Evolutionary conservation across 2,113 vertebrate genomes (phyloP).

Genomic region (Eclectus roratus): DNA sequence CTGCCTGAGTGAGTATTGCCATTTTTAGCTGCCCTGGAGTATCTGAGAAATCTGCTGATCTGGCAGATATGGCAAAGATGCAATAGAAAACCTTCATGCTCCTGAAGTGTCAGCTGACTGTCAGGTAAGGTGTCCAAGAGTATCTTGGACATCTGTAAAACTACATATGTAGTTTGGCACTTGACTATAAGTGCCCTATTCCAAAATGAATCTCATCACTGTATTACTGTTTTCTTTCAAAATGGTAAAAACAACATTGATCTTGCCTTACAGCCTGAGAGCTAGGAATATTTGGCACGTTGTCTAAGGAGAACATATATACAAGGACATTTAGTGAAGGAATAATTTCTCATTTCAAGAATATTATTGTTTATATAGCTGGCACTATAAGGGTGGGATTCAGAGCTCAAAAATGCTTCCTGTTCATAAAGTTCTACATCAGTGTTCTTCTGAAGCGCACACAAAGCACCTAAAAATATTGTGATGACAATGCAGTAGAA

Average conservation of each 20-base stretch:
- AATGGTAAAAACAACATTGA: neutral
- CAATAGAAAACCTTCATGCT: neutral
- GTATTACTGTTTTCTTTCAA: neutral
- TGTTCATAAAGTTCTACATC: neutral
- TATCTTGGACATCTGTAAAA: neutral
- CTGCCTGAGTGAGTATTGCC: neutral
- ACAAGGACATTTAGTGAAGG: neutral
- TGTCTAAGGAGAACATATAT: neutral
- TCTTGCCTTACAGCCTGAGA: neutral
- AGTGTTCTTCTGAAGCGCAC: neutral
- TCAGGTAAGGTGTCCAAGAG: neutral
- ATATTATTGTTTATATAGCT: neutral
- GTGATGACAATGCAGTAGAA: neutral
- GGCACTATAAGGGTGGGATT: neutral
- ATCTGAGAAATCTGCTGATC: neutral
- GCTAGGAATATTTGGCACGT: neutral
- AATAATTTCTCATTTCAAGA: neutral
- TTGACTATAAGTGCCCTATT: neutral
- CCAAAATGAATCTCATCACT: neutral
- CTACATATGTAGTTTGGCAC: neutral
- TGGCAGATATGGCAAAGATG: neutral
- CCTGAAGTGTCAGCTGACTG: neutral
- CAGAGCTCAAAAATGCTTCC: neutral
- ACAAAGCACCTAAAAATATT: neutral
- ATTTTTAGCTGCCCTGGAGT: neutral